A percentile compares a stretch with the other conserved stretches of the same genome.
Evolutionary conservation across 2,113 vertebrate genomes (phyloP).

Genomic region (Heterotilapia buettikoferi): DNA sequence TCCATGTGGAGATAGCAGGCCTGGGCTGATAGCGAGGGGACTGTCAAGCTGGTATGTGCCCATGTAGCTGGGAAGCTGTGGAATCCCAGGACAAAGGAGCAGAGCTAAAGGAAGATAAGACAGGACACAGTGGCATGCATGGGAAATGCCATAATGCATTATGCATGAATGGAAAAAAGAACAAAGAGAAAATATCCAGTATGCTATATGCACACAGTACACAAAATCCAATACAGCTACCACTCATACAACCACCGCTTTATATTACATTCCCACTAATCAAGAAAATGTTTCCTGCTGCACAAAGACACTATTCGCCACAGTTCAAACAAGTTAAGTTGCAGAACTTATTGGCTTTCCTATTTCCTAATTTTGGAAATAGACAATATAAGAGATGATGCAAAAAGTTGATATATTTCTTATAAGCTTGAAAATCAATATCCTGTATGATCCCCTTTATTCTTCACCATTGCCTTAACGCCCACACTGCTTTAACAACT

Average conservation of each 20-base stretch:
- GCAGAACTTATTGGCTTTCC: not conserved
- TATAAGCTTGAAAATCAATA: not conserved
- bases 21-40: constrained; percentile 4
- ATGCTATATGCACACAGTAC: not conserved
- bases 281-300: not conserved
- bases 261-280: not conserved
- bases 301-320: not conserved
- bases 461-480: not conserved
- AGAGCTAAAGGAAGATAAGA: constrained; percentile 11
- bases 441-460: accelerated
- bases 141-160: not conserved
- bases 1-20: constrained; percentile 26
- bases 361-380: not conserved
- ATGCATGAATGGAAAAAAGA: not conserved
- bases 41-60: not conserved
- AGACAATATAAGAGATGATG: not conserved
- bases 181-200: constrained; percentile 6
- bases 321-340: not conserved
- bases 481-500: accelerated
- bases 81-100: constrained; percentile 31
- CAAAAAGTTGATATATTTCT: not conserved
- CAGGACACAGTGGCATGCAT: not conserved
- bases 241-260: not conserved
- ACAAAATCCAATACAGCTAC: not conserved
- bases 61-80: not conserved